Evolutionary conservation across 2,888 invertebrate genomes (phyloP).

Genomic region (Cantharis lateralis): DNA sequence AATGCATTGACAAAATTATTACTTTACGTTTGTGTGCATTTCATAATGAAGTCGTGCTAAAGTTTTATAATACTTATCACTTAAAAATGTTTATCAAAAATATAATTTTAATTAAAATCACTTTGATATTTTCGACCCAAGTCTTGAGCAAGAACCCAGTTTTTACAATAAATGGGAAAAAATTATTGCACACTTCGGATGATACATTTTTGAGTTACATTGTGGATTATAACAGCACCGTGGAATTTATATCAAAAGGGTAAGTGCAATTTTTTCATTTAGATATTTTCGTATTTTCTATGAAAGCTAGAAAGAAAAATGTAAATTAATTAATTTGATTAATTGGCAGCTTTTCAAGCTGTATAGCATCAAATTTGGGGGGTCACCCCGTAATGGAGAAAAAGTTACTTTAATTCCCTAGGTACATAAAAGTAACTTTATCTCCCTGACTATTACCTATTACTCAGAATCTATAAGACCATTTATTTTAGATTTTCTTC

Average conservation of each 20-base stretch:
- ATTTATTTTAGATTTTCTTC: neutral
- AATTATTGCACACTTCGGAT: conserved; percentile 67
- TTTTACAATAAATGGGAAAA: conserved; percentile 61
- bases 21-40: neutral
- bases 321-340: no score
- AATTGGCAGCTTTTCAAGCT: no score
- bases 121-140: neutral
- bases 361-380: no score
- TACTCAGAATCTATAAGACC: no score
- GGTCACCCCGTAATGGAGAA: no score
- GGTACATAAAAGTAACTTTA: no score
- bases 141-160: neutral
- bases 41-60: neutral
- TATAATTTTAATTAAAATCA: neutral
- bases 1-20: neutral
- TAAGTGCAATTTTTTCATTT: conserved; percentile 44
- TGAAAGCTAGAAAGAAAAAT: no score
- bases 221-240: conserved; percentile 69
- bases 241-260: conserved; percentile 56
- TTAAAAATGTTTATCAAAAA: neutral
- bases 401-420: no score
- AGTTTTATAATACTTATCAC: neutral
- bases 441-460: no score
- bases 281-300: no score
- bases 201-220: conserved; percentile 75